Base-by-base conservation (phyloP, 2,113 vertebrate genomes). In the Phalacrocorax brasilianus region DNA sequence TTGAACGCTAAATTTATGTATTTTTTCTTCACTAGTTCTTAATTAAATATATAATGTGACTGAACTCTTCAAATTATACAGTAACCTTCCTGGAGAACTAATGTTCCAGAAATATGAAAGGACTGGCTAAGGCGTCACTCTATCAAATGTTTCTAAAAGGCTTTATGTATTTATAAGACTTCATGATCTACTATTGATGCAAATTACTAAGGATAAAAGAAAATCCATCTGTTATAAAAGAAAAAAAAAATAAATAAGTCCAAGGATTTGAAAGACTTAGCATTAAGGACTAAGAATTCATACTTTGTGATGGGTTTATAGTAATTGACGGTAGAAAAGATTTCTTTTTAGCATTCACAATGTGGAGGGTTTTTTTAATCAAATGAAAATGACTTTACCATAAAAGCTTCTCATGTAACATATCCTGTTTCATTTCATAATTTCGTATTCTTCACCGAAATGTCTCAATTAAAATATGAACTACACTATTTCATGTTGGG, bases 111-210 rank as follows among this genome's bases (percentile, higher is more conserved):
- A 95, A 93, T 95, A 95, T 88, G 91, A 96, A 97, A 92, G 62
- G 52, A 42, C 58, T 59, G 74, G 73, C 77, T 96, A 84, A 97
- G 91, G n/a, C 45, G 12, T 96, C 76, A 87, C 32, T 92, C 79
- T 86, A 84, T 89, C 83, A 95, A 97, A 95, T 91, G 88, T 93
- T 98, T 97, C 93, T 97, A 92, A 97, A 98, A 96, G 59, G 61
- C 77, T 97, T 97, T 91, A 96, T 96, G 95, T 95, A 97, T 97
- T 97, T 95, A 89, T 97, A 96, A 85, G 94, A 70, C 91, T 95
- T 95, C 76, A 89, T 91, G 85, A 94, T 96, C 89, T 95, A 92
- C 93, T 97, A 96, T 88, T 93, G 91, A 94, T 96, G 84, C 88
- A 96, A 97, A 97, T 97, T 96, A 75, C 59, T 38, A 81, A 86